A percentile compares a stretch with the other conserved stretches of the same genome.
Evolutionary conservation across 1,140 invertebrate species (phyloP).

Genomic region (Lineus longissimus): DNA sequence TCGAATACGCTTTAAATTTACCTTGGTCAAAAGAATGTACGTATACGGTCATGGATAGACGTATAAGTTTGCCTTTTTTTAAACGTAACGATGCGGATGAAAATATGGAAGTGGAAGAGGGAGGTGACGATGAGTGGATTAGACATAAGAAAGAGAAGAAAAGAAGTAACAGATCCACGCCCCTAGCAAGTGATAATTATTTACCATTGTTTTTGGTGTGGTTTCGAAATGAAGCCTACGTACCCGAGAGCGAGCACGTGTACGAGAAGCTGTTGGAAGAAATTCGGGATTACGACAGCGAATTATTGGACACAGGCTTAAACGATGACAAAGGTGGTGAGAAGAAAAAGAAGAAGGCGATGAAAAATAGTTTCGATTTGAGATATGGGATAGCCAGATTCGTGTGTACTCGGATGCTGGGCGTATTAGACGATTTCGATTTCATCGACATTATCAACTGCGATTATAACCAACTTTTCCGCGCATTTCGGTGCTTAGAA

Average conservation of each 20-base stretch:
- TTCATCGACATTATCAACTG: conserved; percentile 2
- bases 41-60: background rate
- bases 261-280: conserved; percentile 1
- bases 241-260: background rate
- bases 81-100: background rate
- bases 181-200: conserved; percentile 7
- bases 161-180: background rate
- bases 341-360: background rate
- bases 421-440: conserved; percentile 6
- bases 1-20: conserved; percentile 4
- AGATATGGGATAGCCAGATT: conserved; percentile 4
- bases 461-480: conserved; percentile 7
- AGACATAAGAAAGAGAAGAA: background rate
- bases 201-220: conserved; percentile 4
- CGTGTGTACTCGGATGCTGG: background rate
- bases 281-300: background rate
- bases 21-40: conserved; percentile 4
- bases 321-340: background rate
- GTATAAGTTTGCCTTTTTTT: conserved; percentile 1
- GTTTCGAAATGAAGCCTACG: conserved; percentile 5
- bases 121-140: no score
- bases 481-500: conserved; percentile 7
- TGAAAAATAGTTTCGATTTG: background rate
- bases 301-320: background rate
- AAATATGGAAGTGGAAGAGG: background rate